phyloP scores from a whole-genome alignment of 2,797 vertebrate genomes.

The Sebastes glaucus region DNA sequence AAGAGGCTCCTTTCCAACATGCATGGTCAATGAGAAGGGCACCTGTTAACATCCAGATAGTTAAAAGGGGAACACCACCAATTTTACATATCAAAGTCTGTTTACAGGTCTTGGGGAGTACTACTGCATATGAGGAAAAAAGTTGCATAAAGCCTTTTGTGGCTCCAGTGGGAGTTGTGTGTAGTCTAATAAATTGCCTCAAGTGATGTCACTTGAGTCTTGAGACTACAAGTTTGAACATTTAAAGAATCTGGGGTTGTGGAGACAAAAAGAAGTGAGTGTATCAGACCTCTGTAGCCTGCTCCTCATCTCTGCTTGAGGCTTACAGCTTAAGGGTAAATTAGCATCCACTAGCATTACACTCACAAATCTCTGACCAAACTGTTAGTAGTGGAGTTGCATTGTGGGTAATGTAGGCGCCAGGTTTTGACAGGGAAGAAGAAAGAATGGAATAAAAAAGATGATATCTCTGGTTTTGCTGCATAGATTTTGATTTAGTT shows the following conservation, averaged over 20 bases:
- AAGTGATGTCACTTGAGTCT: background rate
- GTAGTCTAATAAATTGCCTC: background rate
- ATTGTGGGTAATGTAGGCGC: background rate
- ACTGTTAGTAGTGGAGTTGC: background rate
- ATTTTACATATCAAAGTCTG: background rate
- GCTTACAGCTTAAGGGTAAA: background rate
- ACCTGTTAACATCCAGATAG: slow-evolving; percentile 67
- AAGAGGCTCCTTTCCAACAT: slow-evolving; percentile 73
- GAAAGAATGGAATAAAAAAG: background rate
- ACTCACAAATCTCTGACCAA: background rate
- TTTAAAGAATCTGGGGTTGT: background rate
- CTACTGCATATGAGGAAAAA: background rate
- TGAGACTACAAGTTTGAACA: background rate
- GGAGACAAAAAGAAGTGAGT: background rate
- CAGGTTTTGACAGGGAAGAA: background rate
- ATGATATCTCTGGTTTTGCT: background rate
- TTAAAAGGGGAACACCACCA: background rate
- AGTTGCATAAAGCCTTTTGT: background rate
- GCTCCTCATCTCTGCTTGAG: background rate
- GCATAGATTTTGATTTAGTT: background rate
- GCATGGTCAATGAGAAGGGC: slow-evolving; percentile 84
- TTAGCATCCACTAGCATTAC: background rate
- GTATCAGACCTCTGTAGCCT: too few relatives aligned
- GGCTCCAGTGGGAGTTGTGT: background rate
- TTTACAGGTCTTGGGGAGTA: background rate